Percentiles rank a stretch among this genome's conserved stretches.
Evolutionary conservation across 2,888 invertebrate species (phyloP).

Genomic region (Drosophila austrosaltans): DNA sequence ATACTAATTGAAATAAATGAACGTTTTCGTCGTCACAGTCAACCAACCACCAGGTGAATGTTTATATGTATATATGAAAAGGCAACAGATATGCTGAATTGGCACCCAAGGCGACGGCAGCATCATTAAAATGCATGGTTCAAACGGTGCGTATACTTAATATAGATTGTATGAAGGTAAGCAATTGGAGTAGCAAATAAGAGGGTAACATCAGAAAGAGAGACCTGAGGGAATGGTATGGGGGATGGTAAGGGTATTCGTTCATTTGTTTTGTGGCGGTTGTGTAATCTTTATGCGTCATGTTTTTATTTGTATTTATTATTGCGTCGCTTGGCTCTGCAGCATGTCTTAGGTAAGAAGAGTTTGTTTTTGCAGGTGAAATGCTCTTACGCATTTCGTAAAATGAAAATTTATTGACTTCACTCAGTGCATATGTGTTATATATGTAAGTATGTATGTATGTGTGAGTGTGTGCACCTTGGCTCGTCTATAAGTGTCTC

Average conservation of each 20-base stretch:
- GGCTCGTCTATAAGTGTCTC: slow-evolving; percentile 46
- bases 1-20: slow-evolving; percentile 78
- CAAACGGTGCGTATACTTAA: slow-evolving; percentile 78
- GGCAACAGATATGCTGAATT: slow-evolving; percentile 21
- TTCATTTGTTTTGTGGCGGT: slow-evolving; percentile 40
- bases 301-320: slow-evolving; percentile 78
- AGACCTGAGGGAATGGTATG: not conserved
- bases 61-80: slow-evolving; percentile 18
- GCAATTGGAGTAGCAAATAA: slow-evolving; percentile 7
- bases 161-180: slow-evolving; percentile 62
- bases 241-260: slow-evolving; percentile 15
- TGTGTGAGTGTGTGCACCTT: slow-evolving; percentile 29
- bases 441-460: not conserved
- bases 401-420: slow-evolving; percentile 78
- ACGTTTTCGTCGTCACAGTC: slow-evolving; percentile 55
- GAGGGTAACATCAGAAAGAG: not conserved
- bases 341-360: slow-evolving; percentile 25
- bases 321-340: slow-evolving; percentile 58
- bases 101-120: slow-evolving; percentile 56
- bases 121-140: slow-evolving; percentile 77
- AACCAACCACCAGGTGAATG: slow-evolving; percentile 14
- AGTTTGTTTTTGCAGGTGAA: slow-evolving; percentile 72
- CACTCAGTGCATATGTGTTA: slow-evolving; percentile 12
- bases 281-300: slow-evolving; percentile 72
- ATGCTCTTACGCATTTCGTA: slow-evolving; percentile 57